A percentile compares a stretch with the other conserved stretches of the same genome.
Conservation (phyloP, 1,140 invertebrate genomes). For the Zaprionus gabonicus region DNA sequence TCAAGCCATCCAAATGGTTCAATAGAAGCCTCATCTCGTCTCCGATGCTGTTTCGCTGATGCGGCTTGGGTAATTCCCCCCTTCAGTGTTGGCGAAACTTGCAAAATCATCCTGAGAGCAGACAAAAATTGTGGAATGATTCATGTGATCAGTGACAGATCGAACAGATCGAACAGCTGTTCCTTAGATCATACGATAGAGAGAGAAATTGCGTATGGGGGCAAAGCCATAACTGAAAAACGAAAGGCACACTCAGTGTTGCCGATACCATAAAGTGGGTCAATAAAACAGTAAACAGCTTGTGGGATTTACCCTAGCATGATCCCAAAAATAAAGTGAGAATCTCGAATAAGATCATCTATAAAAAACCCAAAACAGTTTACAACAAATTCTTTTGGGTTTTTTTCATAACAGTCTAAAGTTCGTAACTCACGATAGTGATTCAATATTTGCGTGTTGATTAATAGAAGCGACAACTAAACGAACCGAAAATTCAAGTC, state of each 20-base stretch:
- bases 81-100: slow-evolving; percentile 1
- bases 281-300: neutral
- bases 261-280: slow-evolving; percentile 6
- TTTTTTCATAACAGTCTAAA: neutral
- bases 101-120: slow-evolving; percentile 45
- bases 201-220: slow-evolving; percentile 7
- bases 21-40: slow-evolving; percentile 34
- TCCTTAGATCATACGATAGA: neutral
- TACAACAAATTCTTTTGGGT: neutral
- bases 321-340: neutral
- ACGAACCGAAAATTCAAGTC: neutral
- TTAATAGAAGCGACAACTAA: neutral
- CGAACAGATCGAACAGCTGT: slow-evolving; percentile 22
- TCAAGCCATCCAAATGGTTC: slow-evolving; percentile 34
- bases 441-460: neutral
- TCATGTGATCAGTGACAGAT: slow-evolving; percentile 33
- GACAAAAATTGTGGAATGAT: slow-evolving; percentile 41
- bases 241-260: neutral
- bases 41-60: neutral
- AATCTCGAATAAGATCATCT: neutral
- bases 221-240: neutral
- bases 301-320: neutral
- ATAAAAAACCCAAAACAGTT: neutral
- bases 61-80: slow-evolving; percentile 41
- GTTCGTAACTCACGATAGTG: neutral